Conservation (phyloP, 2,888 invertebrate genomes). For the Amorpha juglandis region DNA sequence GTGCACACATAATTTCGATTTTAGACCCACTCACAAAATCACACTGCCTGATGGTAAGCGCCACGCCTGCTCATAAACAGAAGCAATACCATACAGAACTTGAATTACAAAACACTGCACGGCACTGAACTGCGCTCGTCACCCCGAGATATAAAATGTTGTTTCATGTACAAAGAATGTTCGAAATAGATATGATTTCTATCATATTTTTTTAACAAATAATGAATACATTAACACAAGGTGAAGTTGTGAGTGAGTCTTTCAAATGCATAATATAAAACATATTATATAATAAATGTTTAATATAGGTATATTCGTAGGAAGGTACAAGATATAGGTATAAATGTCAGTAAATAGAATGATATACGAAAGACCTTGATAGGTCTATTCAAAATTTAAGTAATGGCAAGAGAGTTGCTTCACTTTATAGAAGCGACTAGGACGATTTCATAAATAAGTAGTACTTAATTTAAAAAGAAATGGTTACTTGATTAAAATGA, state of each 20-base stretch:
- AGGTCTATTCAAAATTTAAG: background rate
- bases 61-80: no score
- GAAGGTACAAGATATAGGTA: conserved; percentile 22
- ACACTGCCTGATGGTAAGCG: no score
- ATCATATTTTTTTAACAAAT: background rate
- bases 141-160: no score
- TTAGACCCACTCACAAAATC: conserved; percentile 12
- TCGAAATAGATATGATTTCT: background rate
- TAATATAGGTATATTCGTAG: conserved; percentile 14
- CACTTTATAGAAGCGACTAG: background rate
- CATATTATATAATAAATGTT: conserved; percentile 22
- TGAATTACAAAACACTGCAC: no score
- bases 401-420: conserved; percentile 1
- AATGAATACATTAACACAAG: background rate
- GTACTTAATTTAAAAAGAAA: background rate
- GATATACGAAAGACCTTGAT: conserved; percentile 14
- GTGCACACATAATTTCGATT: conserved; percentile 33
- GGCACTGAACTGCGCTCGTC: no score
- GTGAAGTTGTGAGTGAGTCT: conserved; percentile 5
- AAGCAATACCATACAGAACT: no score
- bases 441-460: background rate
- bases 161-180: background rate
- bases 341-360: conserved; percentile 24
- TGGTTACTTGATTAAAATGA: background rate
- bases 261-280: conserved; percentile 10